phyloP scores from a whole-genome alignment of 2,888 invertebrate species.

The Euproctis similis region DNA sequence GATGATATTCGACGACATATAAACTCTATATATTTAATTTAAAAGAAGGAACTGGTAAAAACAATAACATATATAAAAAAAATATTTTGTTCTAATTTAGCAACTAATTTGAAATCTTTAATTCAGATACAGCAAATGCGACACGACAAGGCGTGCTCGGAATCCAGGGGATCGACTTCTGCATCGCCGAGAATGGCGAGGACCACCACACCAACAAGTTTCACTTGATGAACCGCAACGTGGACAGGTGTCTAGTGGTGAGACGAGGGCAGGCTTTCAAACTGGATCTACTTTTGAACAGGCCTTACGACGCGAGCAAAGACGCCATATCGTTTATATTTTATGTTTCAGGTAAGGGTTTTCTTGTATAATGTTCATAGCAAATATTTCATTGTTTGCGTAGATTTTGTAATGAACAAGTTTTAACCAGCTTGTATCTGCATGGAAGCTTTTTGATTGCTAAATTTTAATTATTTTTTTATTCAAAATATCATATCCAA shows the following conservation, averaged over 20 bases:
- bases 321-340: conserved; percentile 92
- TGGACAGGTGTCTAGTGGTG: conserved; percentile 81
- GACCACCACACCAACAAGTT: conserved; percentile 87
- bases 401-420: too few relatives aligned
- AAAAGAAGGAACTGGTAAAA: too few relatives aligned
- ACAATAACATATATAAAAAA: too few relatives aligned
- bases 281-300: conserved; percentile 82
- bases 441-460: too few relatives aligned
- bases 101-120: conserved; percentile 18
- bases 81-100: background rate
- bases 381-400: too few relatives aligned
- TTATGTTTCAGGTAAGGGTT: conserved; percentile 81
- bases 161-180: conserved; percentile 83
- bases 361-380: too few relatives aligned
- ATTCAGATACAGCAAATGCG: conserved; percentile 65
- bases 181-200: conserved; percentile 82
- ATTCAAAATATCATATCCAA: too few relatives aligned
- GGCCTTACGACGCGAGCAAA: conserved; percentile 81
- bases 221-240: conserved; percentile 80
- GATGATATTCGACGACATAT: too few relatives aligned
- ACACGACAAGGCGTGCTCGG: conserved; percentile 78
- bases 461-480: too few relatives aligned
- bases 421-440: too few relatives aligned
- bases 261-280: conserved; percentile 89
- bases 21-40: too few relatives aligned